Base-by-base conservation (phyloP, 2,113 vertebrate species). In the Dendropsophus ebraccatus region DNA sequence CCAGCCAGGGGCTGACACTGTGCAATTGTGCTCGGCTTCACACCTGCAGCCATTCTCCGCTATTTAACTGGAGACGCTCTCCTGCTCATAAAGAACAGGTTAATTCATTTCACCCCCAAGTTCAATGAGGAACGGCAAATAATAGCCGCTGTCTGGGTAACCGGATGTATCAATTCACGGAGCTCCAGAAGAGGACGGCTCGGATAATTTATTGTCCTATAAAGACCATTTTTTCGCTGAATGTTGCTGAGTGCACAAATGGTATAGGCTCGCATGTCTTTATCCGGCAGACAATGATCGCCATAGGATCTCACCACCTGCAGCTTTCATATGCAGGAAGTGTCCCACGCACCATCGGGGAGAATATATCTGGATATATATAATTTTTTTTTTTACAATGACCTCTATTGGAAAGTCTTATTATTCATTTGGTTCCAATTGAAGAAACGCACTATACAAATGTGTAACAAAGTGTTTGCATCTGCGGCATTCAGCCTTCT, bases 91-190 rank as follows among this genome's bases (percentile, higher is more conserved):
- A 88, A 89, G 87, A 87, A 81, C 77, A 91, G 88, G 91, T 90
- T 89, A 90, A 91, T 91, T 91, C 88, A 90, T 91, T 92, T 92
- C 89, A 92, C 90, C 89, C 89, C 54, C 62, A 62, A 77, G 80
- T 90, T 91, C 90, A 92, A 91, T 90, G 90, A 88, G 89, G 92
- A 92, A 90, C 91, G 85, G 76, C 81, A 76, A 87, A 90, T 90
- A 90, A 92, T 82, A 91, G 84, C 81, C 88, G 72, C 79, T 87
- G 84, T 83, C 89, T 85, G 88, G 65, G 88, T 58, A 87, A 90
- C 91, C 89, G 90, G 91, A 92, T 78, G 70, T 88, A 28, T 87
- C 82, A 88, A 91, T 91, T 90, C 87, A 89, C 83, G 87, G 86
- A 88, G 82, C 17, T 78, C 84, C 88, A 90, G 80, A 83, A 72